Conservation (phyloP, 2,888 invertebrate genomes). For the Leucoptera coffeella region DNA sequence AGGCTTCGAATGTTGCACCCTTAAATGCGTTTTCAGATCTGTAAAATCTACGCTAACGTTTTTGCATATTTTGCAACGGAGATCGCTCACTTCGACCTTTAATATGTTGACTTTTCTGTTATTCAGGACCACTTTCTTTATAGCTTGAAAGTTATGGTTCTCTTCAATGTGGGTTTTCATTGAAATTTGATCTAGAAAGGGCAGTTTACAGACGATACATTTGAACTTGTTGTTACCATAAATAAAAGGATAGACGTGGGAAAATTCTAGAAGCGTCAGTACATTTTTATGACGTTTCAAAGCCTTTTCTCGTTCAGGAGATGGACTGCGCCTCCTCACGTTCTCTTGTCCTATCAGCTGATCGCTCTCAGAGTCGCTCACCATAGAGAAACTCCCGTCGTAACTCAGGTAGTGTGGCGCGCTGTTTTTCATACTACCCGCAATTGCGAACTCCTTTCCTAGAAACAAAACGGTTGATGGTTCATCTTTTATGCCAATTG, state of each 20-base stretch:
- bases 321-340: no score
- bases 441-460: no score
- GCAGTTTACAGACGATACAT: slow-evolving; percentile 36
- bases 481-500: no score
- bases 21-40: slow-evolving; percentile 27
- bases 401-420: no score
- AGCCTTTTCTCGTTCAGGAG: not conserved
- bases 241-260: slow-evolving; percentile 36
- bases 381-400: no score
- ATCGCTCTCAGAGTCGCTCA: no score
- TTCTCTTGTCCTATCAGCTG: no score
- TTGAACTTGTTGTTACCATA: slow-evolving; percentile 41
- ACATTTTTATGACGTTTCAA: slow-evolving; percentile 13
- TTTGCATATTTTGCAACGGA: slow-evolving; percentile 30
- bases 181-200: slow-evolving; percentile 23
- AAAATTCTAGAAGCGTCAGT: slow-evolving; percentile 30
- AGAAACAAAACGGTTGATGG: no score
- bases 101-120: slow-evolving; percentile 31
- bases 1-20: slow-evolving; percentile 21
- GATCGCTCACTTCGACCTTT: slow-evolving; percentile 32
- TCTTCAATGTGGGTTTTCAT: slow-evolving; percentile 29
- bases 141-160: slow-evolving; percentile 21
- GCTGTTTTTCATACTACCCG: no score
- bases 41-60: slow-evolving; percentile 13
- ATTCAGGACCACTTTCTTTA: slow-evolving; percentile 30